phyloP scores from a whole-genome alignment of 2,888 invertebrate genomes.

The Cephus sareptanus region DNA sequence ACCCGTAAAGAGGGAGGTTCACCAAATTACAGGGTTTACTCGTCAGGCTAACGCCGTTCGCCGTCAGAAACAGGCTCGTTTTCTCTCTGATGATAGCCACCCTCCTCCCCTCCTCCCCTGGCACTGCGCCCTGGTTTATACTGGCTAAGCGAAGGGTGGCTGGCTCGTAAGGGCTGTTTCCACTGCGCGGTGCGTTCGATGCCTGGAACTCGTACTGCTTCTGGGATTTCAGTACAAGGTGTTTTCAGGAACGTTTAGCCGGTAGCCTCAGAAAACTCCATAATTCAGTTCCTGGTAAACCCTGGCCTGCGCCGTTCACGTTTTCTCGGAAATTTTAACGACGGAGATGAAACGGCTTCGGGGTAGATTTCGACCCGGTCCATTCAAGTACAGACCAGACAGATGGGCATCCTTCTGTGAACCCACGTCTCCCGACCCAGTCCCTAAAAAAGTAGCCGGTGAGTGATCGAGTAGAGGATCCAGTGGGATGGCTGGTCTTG shows the following conservation, averaged over 20 bases:
- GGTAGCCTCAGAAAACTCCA: background rate
- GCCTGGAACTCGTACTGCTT: slow-evolving; percentile 16
- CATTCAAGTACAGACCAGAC: background rate
- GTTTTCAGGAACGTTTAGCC: background rate
- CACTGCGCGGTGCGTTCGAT: slow-evolving; percentile 17
- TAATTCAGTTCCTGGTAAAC: background rate
- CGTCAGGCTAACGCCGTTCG: slow-evolving; percentile 10
- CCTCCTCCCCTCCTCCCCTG: background rate
- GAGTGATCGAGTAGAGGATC: background rate
- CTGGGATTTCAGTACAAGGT: background rate
- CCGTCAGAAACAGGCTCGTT: slow-evolving; percentile 9
- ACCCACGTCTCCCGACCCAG: background rate
- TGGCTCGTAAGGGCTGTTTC: background rate
- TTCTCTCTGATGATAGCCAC: background rate
- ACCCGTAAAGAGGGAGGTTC: background rate
- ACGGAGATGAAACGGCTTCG: slow-evolving; percentile 19
- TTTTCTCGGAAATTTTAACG: slow-evolving; percentile 42
- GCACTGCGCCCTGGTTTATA: background rate
- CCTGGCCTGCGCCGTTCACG: background rate
- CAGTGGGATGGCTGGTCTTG: background rate
- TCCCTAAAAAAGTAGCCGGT: background rate
- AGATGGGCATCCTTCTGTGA: background rate
- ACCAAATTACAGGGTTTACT: slow-evolving; percentile 18
- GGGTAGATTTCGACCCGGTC: background rate
- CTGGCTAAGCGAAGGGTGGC: slow-evolving; percentile 4